Base-by-base conservation (phyloP, 2,797 vertebrate genomes). In the Coregonus suidteri region DNA sequence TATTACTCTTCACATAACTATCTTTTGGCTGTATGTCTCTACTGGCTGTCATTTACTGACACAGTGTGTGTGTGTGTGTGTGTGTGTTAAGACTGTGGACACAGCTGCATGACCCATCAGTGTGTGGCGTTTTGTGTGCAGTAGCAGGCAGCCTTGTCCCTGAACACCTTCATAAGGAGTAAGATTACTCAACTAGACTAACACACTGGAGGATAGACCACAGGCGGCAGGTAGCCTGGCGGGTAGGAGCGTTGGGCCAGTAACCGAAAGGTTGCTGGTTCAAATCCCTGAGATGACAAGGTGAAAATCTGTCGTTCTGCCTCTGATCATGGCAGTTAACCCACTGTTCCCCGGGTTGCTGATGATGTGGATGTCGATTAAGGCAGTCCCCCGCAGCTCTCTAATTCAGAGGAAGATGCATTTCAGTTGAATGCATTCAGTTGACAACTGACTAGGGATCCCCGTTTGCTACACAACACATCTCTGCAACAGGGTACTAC, bases 141-240 rank as follows among this genome's bases (percentile, higher is more conserved):
- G 82, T 76, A 86, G 73, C 89, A 77, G 73, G 84, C 88, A 31
- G 76, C 82, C 64, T 71, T 88, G 85, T 89, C 93, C 80, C 90
- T 90, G 84, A 81, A 65, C 70, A 77, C 71, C 82, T 93, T 94
- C 89, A 92, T 95, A 88, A 85, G 87, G 79, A 87, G 76, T 71
- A 89, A 88, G 80, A 90, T 84, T 83, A 92, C 89, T 86, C 90
- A 91, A 77, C 90, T 92, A 74, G 81, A 74, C 82, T 77, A 83
- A 82, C 70, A 77, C 82, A 30, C 80, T 86, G 79, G 81, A 87
- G 81, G 82, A 66, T 77, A 93, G 91, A 92, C 89, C 90, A 87
- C 91, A 25, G 25, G 25, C 1, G 25, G 25, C 25, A 25, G 25
- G 25, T 25, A 25, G 25, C 25, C 25, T 25, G 25, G 25, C 25